Evolutionary conservation across 2,888 invertebrate genomes (phyloP).

Genomic region (Norana najaformis): DNA sequence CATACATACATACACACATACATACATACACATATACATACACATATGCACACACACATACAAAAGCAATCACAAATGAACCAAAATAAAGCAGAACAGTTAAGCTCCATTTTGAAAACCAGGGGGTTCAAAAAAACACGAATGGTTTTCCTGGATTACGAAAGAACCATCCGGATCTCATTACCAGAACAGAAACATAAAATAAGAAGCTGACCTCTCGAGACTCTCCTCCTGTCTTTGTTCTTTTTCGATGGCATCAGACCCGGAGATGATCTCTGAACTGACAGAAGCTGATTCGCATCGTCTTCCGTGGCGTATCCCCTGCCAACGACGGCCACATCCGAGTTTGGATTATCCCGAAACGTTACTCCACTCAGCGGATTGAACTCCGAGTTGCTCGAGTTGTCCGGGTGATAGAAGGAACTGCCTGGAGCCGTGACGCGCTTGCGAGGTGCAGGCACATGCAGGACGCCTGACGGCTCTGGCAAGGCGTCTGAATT

Average conservation of each 20-base stretch:
- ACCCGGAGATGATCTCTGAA: slow-evolving; percentile 25
- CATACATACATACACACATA: no score
- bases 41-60: no score
- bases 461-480: neutral
- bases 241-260: neutral
- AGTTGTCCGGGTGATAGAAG: neutral
- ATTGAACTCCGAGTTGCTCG: neutral
- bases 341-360: slow-evolving; percentile 52
- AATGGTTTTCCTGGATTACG: no score
- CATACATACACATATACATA: no score
- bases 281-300: slow-evolving; percentile 32
- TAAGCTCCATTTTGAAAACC: no score
- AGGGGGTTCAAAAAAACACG: no score
- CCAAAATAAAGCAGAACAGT: no score
- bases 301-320: slow-evolving; percentile 54
- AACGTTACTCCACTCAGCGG: neutral
- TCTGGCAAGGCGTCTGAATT: neutral
- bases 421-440: neutral
- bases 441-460: neutral
- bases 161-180: neutral
- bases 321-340: slow-evolving; percentile 56
- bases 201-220: neutral
- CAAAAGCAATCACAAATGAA: no score
- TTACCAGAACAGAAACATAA: neutral
- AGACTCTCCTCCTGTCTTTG: neutral